Percentiles rank a stretch among this genome's conserved stretches.
Conservation (phyloP, 1,140 invertebrate species). For the Bicyclus anynana region DNA sequence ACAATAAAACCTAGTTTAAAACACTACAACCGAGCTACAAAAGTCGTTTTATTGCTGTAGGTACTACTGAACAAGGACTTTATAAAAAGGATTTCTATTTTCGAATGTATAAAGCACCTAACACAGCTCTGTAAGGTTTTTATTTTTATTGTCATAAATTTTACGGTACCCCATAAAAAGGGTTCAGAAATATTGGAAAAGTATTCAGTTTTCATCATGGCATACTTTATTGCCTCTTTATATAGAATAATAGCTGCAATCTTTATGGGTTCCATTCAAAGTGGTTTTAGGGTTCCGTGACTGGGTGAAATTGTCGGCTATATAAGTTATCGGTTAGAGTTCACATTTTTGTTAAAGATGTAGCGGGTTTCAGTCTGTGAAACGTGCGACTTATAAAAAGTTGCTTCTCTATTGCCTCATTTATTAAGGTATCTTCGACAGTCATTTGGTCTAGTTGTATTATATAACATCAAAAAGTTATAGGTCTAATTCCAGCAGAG, state of each 20-base stretch:
- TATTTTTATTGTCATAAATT: conserved; percentile 6
- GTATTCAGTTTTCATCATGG: conserved; percentile 8
- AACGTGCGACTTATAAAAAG: no score
- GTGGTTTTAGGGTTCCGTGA: neutral
- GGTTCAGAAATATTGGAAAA: conserved; percentile 8
- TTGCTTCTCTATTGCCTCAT: no score
- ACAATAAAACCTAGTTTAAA: no score
- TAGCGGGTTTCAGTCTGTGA: no score
- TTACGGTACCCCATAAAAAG: conserved; percentile 6
- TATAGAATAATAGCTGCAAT: conserved; percentile 5
- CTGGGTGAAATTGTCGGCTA: neutral
- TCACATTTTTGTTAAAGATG: no score
- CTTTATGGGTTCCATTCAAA: neutral
- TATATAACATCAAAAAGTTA: no score
- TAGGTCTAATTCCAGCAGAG: no score
- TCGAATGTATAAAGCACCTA: neutral
- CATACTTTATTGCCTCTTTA: conserved; percentile 7
- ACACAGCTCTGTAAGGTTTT: neutral
- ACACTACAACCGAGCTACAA: no score
- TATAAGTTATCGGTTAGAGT: no score
- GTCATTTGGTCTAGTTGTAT: no score
- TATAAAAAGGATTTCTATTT: neutral
- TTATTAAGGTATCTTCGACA: no score
- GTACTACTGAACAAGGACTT: neutral
- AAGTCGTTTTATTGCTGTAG: no score